Evolutionary conservation across 1,140 invertebrate species (phyloP), one percentile per base, ranked within the genome.

Genomic region (Cepaea nemoralis): DNA sequence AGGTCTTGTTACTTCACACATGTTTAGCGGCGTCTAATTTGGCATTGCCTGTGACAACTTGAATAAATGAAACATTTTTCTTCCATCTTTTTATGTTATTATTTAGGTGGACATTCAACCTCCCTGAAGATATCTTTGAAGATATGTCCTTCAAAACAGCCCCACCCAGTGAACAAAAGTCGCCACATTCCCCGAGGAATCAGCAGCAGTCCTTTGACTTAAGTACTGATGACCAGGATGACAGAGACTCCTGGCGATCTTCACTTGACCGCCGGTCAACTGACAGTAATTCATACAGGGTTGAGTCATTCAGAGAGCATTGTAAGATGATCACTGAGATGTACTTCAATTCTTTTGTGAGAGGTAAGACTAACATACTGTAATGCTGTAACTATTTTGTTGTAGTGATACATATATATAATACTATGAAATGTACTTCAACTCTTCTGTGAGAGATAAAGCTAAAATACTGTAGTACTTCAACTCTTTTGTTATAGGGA

Each of bases 371-470:
- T 84, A 1, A 10, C 16, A 19, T 55, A n/a, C n/a, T n/a, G n/a
- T n/a, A n/a, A n/a, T n/a, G n/a, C n/a, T n/a, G n/a, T n/a, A n/a
- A n/a, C n/a, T n/a, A n/a, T n/a, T n/a, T n/a, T n/a, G n/a, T n/a
- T n/a, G n/a, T n/a, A n/a, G n/a, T n/a, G n/a, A n/a, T n/a, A n/a
- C n/a, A n/a, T n/a, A n/a, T n/a, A n/a, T n/a, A n/a, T n/a, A n/a
- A n/a, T n/a, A n/a, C n/a, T n/a, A n/a, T 45, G 92, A 94, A 45
- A 92, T 93, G 1, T 95, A 94, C 90, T 94, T 93, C 59, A 94
- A 94, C 82, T 94, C 94, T 74, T 95, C 94, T 88, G 94, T 95
- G 0, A n/a, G n/a, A n/a, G n/a, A n/a, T n/a, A n/a, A n/a, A n/a
- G n/a, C n/a, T n/a, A n/a, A n/a, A n/a, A n/a, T n/a, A n/a, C n/a